Percentiles rank a stretch among this genome's conserved stretches.
Conservation (phyloP, 2,888 invertebrate genomes). For the Spisula solida region DNA sequence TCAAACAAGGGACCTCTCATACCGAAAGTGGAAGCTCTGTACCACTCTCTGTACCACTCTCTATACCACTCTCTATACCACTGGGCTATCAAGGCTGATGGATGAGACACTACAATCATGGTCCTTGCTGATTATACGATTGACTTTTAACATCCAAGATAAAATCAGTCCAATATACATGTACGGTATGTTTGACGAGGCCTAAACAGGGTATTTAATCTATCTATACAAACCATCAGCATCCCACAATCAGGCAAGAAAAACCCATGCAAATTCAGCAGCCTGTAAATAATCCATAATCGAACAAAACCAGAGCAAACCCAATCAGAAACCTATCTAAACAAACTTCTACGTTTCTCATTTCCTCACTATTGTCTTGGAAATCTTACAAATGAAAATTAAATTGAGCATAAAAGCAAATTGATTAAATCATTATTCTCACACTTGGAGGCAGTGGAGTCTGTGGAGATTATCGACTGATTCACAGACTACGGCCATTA, state of each 20-base stretch:
- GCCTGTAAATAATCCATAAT: constrained; percentile 2
- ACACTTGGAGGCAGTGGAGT: constrained; percentile 34
- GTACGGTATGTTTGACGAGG: too few species aligned
- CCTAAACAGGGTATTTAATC: too few species aligned
- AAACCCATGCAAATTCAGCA: not conserved
- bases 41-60: too few species aligned
- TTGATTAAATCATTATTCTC: constrained; percentile 52
- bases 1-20: too few species aligned
- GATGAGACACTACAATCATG: too few species aligned
- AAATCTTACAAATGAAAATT: constrained; percentile 55
- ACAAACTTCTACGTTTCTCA: constrained; percentile 31
- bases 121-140: too few species aligned
- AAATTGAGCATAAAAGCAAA: constrained; percentile 55
- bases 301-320: constrained; percentile 9
- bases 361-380: constrained; percentile 19
- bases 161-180: too few species aligned
- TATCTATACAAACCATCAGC: not conserved
- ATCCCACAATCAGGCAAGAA: not conserved
- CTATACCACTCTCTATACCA: too few species aligned
- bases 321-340: constrained; percentile 11
- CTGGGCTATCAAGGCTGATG: too few species aligned
- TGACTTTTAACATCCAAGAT: too few species aligned
- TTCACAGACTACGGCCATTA: constrained; percentile 11
- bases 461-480: constrained; percentile 30
- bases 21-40: too few species aligned